Conservation (phyloP, 2,113 vertebrate species). For the Morone saxatilis region DNA sequence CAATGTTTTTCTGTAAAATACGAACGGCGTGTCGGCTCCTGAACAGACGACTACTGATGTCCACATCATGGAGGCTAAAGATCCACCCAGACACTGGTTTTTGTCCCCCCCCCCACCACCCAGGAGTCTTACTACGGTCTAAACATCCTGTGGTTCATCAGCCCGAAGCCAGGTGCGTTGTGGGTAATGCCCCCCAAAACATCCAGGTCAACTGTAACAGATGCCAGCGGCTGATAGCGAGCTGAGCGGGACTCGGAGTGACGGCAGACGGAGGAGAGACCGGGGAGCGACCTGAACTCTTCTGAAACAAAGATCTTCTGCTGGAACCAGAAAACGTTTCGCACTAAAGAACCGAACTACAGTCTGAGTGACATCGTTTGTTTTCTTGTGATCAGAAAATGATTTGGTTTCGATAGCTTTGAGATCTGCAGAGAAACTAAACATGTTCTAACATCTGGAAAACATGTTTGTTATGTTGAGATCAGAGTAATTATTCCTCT, state of each 20-base stretch:
- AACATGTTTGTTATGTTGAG: background rate
- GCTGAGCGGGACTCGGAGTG: too few relatives aligned
- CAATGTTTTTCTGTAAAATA: slow-evolving; percentile 85
- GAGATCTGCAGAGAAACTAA: background rate
- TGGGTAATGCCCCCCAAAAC: slow-evolving; percentile 2
- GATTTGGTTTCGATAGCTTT: background rate
- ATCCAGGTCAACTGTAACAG: background rate
- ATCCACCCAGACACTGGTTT: slow-evolving; percentile 16
- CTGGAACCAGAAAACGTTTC: background rate
- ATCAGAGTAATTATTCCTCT: too few relatives aligned
- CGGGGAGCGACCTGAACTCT: too few relatives aligned
- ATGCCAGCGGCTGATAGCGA: too few relatives aligned
- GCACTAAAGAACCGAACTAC: background rate
- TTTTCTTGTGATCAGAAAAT: background rate
- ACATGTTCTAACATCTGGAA: background rate
- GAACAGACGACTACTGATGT: slow-evolving; percentile 81
- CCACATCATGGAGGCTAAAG: slow-evolving; percentile 20
- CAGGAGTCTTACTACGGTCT: background rate
- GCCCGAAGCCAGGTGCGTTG: slow-evolving; percentile 23
- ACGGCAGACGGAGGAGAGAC: background rate
- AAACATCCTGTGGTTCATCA: background rate
- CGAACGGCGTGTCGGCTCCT: slow-evolving; percentile 83
- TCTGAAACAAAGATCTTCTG: too few relatives aligned
- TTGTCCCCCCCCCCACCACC: background rate
- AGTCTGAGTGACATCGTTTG: background rate